Conservation (phyloP, 2,113 vertebrate genomes). For the Colinus virginianus region DNA sequence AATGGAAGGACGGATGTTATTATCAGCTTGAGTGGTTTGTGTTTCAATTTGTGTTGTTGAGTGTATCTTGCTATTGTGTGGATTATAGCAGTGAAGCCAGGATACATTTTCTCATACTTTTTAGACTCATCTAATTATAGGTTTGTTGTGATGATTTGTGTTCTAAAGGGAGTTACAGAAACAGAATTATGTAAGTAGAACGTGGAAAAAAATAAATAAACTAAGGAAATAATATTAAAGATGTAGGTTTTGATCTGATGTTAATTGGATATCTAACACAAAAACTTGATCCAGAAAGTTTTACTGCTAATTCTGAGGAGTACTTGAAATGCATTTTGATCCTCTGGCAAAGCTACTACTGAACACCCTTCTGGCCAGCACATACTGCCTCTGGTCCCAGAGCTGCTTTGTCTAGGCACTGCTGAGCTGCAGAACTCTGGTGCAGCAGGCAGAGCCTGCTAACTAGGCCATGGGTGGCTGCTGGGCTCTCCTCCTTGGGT, state of each 20-base stretch:
- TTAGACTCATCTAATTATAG: conserved; percentile 58
- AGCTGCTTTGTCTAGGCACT: background rate
- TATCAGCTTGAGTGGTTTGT: background rate
- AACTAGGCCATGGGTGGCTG: background rate
- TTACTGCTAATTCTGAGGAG: background rate
- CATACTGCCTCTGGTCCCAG: background rate
- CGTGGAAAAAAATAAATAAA: background rate
- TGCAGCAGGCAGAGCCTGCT: background rate
- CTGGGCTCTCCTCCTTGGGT: background rate
- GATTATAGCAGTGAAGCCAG: background rate
- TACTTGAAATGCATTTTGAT: background rate
- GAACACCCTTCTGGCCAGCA: background rate
- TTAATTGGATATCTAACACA: background rate
- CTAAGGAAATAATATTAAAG: background rate
- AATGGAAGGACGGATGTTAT: background rate
- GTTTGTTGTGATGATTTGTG: conserved; percentile 27
- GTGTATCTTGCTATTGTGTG: background rate
- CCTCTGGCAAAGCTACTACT: background rate
- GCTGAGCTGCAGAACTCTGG: accelerated
- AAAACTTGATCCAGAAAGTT: background rate
- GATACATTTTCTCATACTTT: conserved; percentile 54
- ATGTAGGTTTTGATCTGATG: background rate
- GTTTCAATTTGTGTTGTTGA: conserved; percentile 1
- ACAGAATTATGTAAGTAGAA: background rate
- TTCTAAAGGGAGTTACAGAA: conserved; percentile 2